phyloP scores from a whole-genome alignment of 2,888 invertebrate genomes.

The Smittia sp. region DNA sequence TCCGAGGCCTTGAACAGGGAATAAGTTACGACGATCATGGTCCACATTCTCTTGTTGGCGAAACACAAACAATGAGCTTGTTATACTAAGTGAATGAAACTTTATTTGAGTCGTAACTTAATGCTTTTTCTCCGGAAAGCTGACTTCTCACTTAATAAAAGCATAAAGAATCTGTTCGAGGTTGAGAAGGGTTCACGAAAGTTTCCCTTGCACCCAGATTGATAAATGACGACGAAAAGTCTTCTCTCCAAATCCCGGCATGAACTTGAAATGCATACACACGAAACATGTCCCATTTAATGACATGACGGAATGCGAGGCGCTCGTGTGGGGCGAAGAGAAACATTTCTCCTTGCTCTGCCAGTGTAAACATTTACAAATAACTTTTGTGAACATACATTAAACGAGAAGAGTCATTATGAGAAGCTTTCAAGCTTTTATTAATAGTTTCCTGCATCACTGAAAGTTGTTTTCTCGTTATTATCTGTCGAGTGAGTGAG shows the following conservation, averaged over 20 bases:
- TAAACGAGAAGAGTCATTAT: neutral
- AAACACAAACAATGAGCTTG: neutral
- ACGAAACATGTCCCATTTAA: slow-evolving; percentile 23
- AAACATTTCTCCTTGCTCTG: neutral
- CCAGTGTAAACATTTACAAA: slow-evolving; percentile 4
- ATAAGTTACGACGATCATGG: neutral
- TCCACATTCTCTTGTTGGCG: neutral
- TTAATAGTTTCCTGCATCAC: too few relatives aligned
- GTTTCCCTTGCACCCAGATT: too few relatives aligned
- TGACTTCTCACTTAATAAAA: too few relatives aligned
- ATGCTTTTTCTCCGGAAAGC: too few relatives aligned
- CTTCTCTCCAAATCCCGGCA: too few relatives aligned
- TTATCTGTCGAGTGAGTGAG: too few relatives aligned
- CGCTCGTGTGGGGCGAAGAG: neutral
- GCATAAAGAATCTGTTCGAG: too few relatives aligned
- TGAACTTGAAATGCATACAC: too few relatives aligned
- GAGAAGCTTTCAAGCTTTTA: slow-evolving; percentile 1
- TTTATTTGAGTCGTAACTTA: neutral
- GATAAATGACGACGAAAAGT: too few relatives aligned
- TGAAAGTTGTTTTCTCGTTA: too few relatives aligned
- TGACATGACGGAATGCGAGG: neutral
- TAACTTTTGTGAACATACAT: neutral
- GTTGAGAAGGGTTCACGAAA: too few relatives aligned
- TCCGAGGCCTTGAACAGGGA: neutral
- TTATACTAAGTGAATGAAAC: neutral